Conservation (phyloP, 2,888 invertebrate species). For the Phytoseiulus persimilis region DNA sequence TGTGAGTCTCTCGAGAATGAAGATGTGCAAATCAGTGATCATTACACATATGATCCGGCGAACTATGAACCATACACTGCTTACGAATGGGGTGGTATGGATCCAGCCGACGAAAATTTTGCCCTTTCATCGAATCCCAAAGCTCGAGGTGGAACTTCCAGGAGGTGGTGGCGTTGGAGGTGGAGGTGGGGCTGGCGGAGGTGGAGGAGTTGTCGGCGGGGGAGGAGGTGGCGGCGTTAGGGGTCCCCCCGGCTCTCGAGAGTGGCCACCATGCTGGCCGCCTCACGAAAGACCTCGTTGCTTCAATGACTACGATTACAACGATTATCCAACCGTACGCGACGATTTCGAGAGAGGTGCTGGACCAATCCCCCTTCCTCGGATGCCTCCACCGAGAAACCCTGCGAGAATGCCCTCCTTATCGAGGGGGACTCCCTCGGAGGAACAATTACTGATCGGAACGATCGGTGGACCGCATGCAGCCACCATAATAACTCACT, state of each 20-base stretch:
- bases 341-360: background rate
- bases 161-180: background rate
- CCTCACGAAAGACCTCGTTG: background rate
- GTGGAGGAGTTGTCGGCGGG: background rate
- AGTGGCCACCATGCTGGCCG: background rate
- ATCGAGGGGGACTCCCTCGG: background rate
- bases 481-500: background rate
- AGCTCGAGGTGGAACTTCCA: background rate
- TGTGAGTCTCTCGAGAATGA: conserved; percentile 28
- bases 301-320: background rate
- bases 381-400: background rate
- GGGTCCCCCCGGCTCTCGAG: background rate
- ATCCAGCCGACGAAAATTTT: conserved; percentile 33
- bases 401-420: background rate
- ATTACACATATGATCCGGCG: conserved; percentile 28
- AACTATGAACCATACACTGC: conserved; percentile 36
- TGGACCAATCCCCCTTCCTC: background rate
- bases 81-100: conserved; percentile 36
- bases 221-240: background rate
- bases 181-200: background rate
- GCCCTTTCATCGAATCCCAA: conserved; percentile 26
- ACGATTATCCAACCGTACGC: background rate
- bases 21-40: conserved; percentile 34
- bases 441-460: background rate
- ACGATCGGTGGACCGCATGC: background rate